These are phyloP conservation scores for Iguana delicatissima DNA, from an alignment of 2,797 vertebrate species.

Conservation along the genomic window DNA sequence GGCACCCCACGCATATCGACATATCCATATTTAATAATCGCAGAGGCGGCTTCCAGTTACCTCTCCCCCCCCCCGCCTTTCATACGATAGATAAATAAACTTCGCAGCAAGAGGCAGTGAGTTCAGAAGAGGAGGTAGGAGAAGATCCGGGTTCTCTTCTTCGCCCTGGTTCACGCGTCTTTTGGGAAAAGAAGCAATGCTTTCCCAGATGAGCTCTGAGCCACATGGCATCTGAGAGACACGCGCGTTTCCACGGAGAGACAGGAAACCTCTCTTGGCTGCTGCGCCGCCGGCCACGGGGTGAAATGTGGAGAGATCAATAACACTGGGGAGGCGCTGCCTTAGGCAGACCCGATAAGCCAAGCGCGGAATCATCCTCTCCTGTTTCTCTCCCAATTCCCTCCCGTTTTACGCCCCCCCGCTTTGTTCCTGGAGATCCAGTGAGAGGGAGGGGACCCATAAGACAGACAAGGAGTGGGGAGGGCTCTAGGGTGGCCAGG, in stretches of 20 bases:
- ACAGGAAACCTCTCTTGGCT: conserved; percentile 1
- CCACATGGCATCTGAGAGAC: not conserved
- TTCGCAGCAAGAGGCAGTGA: no score
- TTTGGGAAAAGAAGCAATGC: not conserved
- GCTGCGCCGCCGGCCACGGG: not conserved
- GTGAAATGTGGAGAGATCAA: conserved; percentile 18
- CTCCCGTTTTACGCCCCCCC: not conserved
- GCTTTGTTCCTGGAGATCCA: conserved; percentile 27
- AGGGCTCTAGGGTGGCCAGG: no score
- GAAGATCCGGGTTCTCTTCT: no score
- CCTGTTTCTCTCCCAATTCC: no score
- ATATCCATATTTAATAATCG: no score
- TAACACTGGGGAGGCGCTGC: not conserved
- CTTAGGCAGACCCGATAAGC: conserved; percentile 36
- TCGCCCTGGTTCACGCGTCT: not conserved
- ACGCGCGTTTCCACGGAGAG: not conserved
- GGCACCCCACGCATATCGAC: no score
- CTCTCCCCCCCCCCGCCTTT: no score
- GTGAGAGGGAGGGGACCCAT: not conserved
- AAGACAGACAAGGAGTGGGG: accelerated
- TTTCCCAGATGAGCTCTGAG: not conserved
- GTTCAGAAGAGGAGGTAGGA: not conserved
- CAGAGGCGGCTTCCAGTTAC: no score
- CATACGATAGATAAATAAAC: no score
- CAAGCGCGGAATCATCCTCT: conserved; percentile 37